phyloP scores from a whole-genome alignment of 2,888 invertebrate genomes.

The Leucophenga maculata region DNA sequence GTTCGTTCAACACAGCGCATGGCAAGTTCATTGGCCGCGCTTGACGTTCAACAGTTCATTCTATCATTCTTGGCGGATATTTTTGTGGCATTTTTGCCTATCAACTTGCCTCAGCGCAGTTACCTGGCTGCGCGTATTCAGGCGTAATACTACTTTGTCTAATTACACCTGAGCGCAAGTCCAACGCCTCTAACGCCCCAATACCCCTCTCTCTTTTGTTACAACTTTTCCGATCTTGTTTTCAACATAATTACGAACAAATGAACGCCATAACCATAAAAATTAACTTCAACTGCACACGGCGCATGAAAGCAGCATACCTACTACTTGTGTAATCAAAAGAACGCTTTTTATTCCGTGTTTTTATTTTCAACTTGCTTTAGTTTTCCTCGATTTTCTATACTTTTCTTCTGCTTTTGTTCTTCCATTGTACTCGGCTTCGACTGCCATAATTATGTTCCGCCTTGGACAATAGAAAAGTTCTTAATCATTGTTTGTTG shows the following conservation, averaged over 20 bases:
- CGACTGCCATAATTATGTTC: background rate
- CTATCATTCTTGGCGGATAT: background rate
- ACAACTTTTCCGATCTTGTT: constrained; percentile 17
- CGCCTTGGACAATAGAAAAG: constrained; percentile 9
- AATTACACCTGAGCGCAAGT: constrained; percentile 48
- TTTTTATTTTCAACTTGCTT: constrained; percentile 24
- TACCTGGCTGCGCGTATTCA: constrained; percentile 13
- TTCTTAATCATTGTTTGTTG: constrained; percentile 8
- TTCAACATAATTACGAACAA: constrained; percentile 58
- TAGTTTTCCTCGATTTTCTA: constrained; percentile 37
- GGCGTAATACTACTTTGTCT: constrained; percentile 47
- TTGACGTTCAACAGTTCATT: background rate
- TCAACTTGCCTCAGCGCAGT: constrained; percentile 8
- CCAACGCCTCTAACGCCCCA: constrained; percentile 5
- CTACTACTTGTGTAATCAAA: too few relatives aligned
- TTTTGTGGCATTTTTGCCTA: constrained; percentile 20
- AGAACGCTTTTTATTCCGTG: constrained; percentile 38
- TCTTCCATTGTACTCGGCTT: constrained; percentile 22
- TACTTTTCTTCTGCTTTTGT: constrained; percentile 41
- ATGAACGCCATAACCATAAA: constrained; percentile 62
- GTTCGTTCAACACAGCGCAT: constrained; percentile 22
- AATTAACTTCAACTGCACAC: constrained; percentile 49
- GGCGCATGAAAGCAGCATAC: too few relatives aligned
- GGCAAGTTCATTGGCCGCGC: constrained; percentile 55
- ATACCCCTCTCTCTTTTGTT: background rate